Evolutionary conservation across 2,113 vertebrate species (phyloP).

Genomic region (Clarias gariepinus): DNA sequence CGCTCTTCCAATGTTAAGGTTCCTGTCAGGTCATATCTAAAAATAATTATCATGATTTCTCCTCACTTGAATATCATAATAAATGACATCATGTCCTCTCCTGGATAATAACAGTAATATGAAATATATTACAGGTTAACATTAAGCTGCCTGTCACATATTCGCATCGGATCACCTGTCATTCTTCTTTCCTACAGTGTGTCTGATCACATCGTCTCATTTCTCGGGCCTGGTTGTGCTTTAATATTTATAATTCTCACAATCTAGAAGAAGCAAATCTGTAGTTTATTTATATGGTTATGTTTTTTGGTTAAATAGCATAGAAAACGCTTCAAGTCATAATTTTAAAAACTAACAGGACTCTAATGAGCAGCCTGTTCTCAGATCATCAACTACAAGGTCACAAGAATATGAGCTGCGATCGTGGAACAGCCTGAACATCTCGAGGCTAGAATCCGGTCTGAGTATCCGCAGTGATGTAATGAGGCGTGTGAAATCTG

Average conservation of each 20-base stretch:
- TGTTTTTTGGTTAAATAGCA: no score
- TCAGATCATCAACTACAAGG: background rate
- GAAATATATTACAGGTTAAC: no score
- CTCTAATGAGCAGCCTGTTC: no score
- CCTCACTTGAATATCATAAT: background rate
- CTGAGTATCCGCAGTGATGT: background rate
- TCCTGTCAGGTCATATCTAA: background rate
- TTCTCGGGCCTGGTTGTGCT: background rate
- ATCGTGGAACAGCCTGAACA: background rate
- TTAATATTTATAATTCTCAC: background rate
- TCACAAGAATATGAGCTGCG: background rate
- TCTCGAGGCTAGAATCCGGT: background rate
- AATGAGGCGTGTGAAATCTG: background rate
- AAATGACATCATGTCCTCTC: background rate
- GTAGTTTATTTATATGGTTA: no score
- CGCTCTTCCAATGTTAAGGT: no score
- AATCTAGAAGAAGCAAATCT: background rate
- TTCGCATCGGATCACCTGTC: no score
- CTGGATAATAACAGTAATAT: no score
- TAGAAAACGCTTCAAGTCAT: no score
- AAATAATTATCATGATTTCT: background rate
- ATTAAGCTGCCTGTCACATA: no score
- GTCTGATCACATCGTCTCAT: no score
- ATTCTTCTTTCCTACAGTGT: no score
- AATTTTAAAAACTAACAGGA: no score